Base-by-base conservation (phyloP, 2,113 vertebrate species). In the Microcebus tavaratra region DNA sequence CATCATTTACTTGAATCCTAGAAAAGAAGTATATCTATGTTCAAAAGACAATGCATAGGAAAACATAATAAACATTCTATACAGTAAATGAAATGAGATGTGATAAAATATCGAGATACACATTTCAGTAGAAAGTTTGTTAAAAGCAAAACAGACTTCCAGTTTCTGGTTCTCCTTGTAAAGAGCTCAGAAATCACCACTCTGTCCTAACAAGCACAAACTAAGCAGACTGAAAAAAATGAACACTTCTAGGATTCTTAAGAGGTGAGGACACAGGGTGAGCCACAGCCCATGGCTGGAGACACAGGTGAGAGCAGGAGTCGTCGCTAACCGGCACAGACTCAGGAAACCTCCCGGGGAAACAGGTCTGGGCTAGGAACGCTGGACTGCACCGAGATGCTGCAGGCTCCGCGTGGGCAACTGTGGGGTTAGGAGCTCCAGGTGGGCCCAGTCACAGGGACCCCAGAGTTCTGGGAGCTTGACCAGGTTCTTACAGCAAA, bases 1-100 rank as follows among this genome's bases (percentile, higher is more conserved):
- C 98, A 88, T 99, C 99, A 4, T 99, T 98, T n/a, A 99, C 99
- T 97, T 99, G 98, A 81, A 99, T 88, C 99, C 99, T 99, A 96
- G 72, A 97, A 97, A 95, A 55, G 12, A 85, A 96, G 39, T 82
- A 2, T 8, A 82, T 75, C 21, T 72, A 23, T 75, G 76, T 25
- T 81, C 53, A 68, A 67, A 73, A 94, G 45, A 9, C 20, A n/a
- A 53, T 23, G 2, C 45, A 29, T 3, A 68, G 65, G 31, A 34
- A 50, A 70, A 67, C 55, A 65, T 42, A 55, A 73, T n/a, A 91
- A 57, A 53, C 4, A 9, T 55, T 39, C 89, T 61, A 76, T n/a
- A 31, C 14, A 18, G 13, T 29, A 29, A 42, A 25, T 84, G 63
- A 91, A 57, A 70, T 21, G 75, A 75, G 50, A 65, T 39, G 81